Evolutionary conservation across 2,797 vertebrate species (phyloP), one percentile per base, ranked within the genome.

Genomic region (Coregonus ussuriensis): DNA sequence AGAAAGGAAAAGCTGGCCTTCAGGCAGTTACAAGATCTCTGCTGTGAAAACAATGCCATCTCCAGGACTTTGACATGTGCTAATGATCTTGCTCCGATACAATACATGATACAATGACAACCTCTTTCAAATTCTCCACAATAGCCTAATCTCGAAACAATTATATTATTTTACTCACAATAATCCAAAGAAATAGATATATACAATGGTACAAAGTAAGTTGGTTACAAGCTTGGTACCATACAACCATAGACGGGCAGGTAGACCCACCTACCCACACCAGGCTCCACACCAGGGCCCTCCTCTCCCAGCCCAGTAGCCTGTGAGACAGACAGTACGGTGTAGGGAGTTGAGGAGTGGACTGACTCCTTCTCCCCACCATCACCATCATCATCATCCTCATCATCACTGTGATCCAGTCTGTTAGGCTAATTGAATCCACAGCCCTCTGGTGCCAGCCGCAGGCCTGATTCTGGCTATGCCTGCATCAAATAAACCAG

Each of bases 401-500:
- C 41, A 47, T 47, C 41, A 1, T 47, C 41, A 47, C 9, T 11
- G 9, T 47, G 41, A 47, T 47, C 75, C 86, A 77, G 75, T 63
- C 80, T 70, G 77, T 63, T 1, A 71, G 41, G 76, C 79, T 92
- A 91, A 92, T 91, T 88, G 75, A 86, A 90, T 92, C 86, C 68
- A 66, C 68, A 0, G 56, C 86, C 84, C 77, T 86, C 82, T 83
- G 74, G 81, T 88, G 85, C 88, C 89, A 87, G 89, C 82, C 84
- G 68, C 76, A 83, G 79, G 88, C 88, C 87, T 79, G 82, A 86
- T 79, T 89, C 84, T 73, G 86, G 85, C 81, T 87, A 65, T 80
- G 84, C 83, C 86, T 87, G 85, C 89, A 86, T 91, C 91, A 91
- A 83, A 90, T 89, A 91, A 92, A 91, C 91, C 69, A 79, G 85